Conservation (phyloP, 1,140 invertebrate genomes). For the Neelides sp. region DNA sequence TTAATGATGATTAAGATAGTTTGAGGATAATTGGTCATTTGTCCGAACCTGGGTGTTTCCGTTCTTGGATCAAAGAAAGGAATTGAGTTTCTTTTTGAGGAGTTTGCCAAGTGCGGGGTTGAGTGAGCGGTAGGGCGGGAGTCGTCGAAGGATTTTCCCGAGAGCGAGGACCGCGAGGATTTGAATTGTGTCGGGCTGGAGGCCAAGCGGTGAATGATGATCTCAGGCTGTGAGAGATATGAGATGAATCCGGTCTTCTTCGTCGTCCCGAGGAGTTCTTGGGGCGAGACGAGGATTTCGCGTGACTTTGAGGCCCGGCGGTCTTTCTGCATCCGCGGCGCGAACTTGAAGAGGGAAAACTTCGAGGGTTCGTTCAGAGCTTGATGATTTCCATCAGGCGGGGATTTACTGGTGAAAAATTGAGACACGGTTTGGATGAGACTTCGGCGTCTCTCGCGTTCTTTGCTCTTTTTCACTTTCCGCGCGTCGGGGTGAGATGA, state of each 20-base stretch:
- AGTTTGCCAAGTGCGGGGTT: no score
- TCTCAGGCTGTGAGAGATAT: slow-evolving; percentile 25
- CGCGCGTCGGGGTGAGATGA: no score
- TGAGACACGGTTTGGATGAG: slow-evolving; percentile 71
- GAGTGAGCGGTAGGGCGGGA: no score
- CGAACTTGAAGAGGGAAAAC: slow-evolving; percentile 29
- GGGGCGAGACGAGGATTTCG: slow-evolving; percentile 41
- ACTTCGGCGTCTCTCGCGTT: slow-evolving; percentile 60
- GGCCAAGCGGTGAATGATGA: slow-evolving; percentile 23
- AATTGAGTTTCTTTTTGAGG: no score
- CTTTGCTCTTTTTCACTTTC: slow-evolving; percentile 35
- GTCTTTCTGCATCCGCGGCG: slow-evolving; percentile 43
- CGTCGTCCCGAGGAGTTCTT: not conserved
- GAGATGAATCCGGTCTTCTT: slow-evolving; percentile 13
- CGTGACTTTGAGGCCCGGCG: slow-evolving; percentile 47
- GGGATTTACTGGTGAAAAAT: slow-evolving; percentile 44
- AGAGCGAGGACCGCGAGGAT: slow-evolving; percentile 13
- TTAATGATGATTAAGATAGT: no score
- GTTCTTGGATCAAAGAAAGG: no score
- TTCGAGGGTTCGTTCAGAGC: slow-evolving; percentile 22
- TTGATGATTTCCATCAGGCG: slow-evolving; percentile 10
- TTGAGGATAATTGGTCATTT: no score
- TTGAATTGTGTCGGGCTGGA: slow-evolving; percentile 24
- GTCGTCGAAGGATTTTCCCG: no score
- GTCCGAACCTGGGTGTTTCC: no score